These are phyloP conservation scores for Troides helena DNA, from an alignment of 2,888 invertebrate genomes.

Conservation along the genomic window DNA sequence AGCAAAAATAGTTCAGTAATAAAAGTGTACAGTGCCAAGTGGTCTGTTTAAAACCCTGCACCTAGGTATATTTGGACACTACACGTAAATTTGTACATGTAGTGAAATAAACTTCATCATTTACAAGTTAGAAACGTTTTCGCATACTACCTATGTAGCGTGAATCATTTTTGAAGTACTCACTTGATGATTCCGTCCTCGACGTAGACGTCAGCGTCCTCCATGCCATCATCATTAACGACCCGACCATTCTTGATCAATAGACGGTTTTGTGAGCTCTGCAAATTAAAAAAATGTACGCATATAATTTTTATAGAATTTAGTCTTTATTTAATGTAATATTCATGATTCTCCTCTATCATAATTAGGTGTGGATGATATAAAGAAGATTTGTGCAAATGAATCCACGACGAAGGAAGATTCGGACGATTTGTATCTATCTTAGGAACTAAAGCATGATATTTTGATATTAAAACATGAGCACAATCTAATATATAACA, in stretches of 20 bases:
- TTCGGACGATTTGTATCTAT: too few species aligned
- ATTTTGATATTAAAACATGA: too few species aligned
- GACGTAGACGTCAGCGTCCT: conserved; percentile 95
- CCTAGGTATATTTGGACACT: not conserved
- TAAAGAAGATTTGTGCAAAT: too few species aligned
- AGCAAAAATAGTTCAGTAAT: too few species aligned
- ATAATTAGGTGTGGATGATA: too few species aligned
- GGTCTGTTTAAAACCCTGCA: not conserved
- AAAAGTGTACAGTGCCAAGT: not conserved
- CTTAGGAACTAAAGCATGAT: too few species aligned
- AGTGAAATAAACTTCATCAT: not conserved
- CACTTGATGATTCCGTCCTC: conserved; percentile 98
- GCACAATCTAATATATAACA: too few species aligned
- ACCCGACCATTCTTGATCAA: conserved; percentile 97
- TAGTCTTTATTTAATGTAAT: not conserved
- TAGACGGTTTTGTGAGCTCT: conserved; percentile 95
- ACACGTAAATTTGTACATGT: not conserved
- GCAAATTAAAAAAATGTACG: conserved; percentile 53
- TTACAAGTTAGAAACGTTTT: not conserved
- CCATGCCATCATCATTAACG: conserved; percentile 95
- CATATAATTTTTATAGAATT: not conserved
- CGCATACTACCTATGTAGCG: not conserved
- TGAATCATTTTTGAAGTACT: conserved; percentile 51
- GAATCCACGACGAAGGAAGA: too few species aligned
- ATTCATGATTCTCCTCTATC: too few species aligned